A percentile compares a stretch with the other conserved stretches of the same genome.
Evolutionary conservation across 53 echinoderm and acorn worm species (phyloP).

Genomic region (Echinarachnius parma): DNA sequence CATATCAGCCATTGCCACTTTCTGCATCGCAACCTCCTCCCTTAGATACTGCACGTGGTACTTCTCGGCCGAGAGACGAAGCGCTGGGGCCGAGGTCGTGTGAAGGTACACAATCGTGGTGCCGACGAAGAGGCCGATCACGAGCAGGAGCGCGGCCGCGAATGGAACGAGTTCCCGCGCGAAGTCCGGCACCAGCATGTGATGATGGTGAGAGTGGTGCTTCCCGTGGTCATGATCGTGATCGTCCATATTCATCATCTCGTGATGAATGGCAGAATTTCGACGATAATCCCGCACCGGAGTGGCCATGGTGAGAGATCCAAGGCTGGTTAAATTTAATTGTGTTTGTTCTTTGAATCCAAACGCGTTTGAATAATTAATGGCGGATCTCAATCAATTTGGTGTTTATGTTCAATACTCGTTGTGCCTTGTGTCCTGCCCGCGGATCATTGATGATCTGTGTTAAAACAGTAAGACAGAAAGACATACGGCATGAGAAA

Average conservation of each 20-base stretch:
- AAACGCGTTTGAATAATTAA: too few relatives aligned
- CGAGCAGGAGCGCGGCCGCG: not conserved
- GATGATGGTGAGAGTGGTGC: too few relatives aligned
- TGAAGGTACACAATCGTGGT: slow-evolving; percentile 34
- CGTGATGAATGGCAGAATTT: not conserved
- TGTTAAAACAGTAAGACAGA: too few relatives aligned
- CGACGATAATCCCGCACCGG: not conserved
- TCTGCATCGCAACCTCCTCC: not conserved
- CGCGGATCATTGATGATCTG: too few relatives aligned
- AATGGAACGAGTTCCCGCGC: slow-evolving; percentile 9
- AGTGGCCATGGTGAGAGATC: not conserved
- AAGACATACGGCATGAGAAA: too few relatives aligned
- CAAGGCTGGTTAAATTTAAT: too few relatives aligned
- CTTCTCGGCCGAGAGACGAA: slow-evolving; percentile 16
- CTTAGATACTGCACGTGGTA: not conserved
- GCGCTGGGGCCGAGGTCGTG: slow-evolving; percentile 10
- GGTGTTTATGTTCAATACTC: too few relatives aligned
- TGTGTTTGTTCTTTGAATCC: too few relatives aligned
- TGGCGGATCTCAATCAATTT: too few relatives aligned
- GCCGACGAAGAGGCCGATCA: slow-evolving; percentile 15
- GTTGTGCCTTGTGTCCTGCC: too few relatives aligned
- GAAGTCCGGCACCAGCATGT: not conserved
- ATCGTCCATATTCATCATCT: not conserved
- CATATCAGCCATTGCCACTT: too few relatives aligned
- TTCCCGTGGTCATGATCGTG: too few relatives aligned